Evolutionary conservation across 2,797 vertebrate genomes (phyloP).

Genomic region (Eospalax fontanierii): DNA sequence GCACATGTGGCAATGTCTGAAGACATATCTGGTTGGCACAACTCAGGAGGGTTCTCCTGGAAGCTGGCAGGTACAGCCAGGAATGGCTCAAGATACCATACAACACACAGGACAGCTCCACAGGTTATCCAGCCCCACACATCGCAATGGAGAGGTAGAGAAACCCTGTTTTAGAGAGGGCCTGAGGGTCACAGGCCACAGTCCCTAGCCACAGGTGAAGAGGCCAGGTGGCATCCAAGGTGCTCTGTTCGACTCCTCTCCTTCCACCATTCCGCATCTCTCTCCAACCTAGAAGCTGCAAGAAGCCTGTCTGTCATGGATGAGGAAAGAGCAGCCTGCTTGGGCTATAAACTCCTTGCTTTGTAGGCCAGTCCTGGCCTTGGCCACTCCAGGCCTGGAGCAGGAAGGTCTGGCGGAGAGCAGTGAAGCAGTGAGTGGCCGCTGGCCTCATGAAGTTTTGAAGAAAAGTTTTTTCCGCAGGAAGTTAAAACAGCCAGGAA

Average conservation of each 20-base stretch:
- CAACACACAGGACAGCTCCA: background rate
- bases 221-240: fast-evolving
- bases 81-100: background rate
- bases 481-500: slow-evolving; percentile 96
- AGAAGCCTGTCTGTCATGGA: fast-evolving
- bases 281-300: background rate
- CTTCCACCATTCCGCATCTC: fast-evolving
- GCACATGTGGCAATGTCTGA: background rate
- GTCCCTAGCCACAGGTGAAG: background rate
- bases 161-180: background rate
- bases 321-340: background rate
- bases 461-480: slow-evolving; percentile 96
- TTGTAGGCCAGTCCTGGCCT: fast-evolving
- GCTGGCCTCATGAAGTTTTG: slow-evolving; percentile 44
- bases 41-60: background rate
- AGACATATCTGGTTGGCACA: background rate
- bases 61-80: background rate
- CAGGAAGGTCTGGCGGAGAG: background rate
- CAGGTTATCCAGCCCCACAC: background rate
- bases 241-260: background rate
- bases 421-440: background rate
- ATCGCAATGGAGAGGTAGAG: fast-evolving
- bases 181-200: background rate
- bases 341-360: background rate
- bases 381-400: too few species aligned